Conservation (phyloP, 35 echinoderm and acorn worm species). For the Patiria miniata region DNA sequence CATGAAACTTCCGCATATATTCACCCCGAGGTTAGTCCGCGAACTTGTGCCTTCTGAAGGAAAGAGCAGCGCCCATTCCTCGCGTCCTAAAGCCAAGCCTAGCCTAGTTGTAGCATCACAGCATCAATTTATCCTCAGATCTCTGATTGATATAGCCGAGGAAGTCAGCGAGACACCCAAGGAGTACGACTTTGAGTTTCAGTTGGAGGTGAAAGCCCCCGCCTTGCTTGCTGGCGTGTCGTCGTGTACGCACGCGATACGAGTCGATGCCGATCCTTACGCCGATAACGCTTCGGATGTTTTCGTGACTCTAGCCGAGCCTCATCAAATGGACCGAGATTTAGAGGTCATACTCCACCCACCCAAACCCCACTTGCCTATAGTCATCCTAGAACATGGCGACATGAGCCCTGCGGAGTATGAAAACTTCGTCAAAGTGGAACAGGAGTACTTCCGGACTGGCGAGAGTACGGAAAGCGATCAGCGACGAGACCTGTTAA, state of each 20-base stretch:
- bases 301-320: constrained; percentile 94
- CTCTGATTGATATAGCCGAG: constrained; percentile 72
- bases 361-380: constrained; percentile 78
- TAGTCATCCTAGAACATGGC: constrained; percentile 93
- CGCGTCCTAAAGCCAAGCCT: constrained; percentile 23
- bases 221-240: constrained; percentile 88
- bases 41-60: neutral
- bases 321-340: constrained; percentile 85
- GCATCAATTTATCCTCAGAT: constrained; percentile 34
- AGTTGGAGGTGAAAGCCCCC: constrained; percentile 89
- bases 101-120: constrained; percentile 23
- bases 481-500: constrained; percentile 52
- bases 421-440: constrained; percentile 86
- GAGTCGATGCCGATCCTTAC: constrained; percentile 98
- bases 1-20: constrained; percentile 69
- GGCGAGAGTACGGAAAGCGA: constrained; percentile 38
- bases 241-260: constrained; percentile 78
- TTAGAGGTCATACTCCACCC: constrained; percentile 79
- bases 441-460: constrained; percentile 64
- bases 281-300: constrained; percentile 95
- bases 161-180: constrained; percentile 64
- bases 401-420: constrained; percentile 91
- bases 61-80: constrained; percentile 20
- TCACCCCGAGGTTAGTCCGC: constrained; percentile 75
- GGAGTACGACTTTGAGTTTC: constrained; percentile 96